Percentiles rank a stretch among this genome's conserved stretches.
These are phyloP conservation scores for Sarotherodon lohbergeri DNA, from an alignment of 2,113 vertebrate species.

Conservation along the genomic window DNA sequence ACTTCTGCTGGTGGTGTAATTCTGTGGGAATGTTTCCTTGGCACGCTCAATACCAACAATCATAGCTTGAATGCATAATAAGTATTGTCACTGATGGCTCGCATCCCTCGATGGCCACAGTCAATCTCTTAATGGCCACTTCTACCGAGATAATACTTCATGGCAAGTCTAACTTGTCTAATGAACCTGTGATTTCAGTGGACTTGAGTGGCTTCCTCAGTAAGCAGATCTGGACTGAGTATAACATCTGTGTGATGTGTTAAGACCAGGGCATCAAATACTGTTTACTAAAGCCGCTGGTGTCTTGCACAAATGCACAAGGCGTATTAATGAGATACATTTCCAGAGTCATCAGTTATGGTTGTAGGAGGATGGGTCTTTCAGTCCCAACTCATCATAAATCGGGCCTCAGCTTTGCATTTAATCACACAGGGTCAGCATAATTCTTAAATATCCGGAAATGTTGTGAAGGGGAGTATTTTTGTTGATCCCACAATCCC, in stretches of 20 bases:
- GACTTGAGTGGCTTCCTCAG: background rate
- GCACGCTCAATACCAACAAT: background rate
- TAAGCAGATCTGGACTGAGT: background rate
- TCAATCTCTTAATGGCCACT: background rate
- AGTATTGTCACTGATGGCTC: background rate
- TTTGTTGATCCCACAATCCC: background rate
- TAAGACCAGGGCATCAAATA: background rate
- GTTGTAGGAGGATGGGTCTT: background rate
- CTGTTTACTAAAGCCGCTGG: background rate
- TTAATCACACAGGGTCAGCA: background rate
- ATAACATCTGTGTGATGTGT: background rate
- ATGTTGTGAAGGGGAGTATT: background rate
- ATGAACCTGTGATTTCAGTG: background rate
- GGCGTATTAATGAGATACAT: background rate
- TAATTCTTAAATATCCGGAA: background rate
- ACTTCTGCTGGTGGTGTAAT: background rate
- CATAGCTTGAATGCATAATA: background rate
- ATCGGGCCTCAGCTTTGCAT: background rate
- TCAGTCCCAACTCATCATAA: background rate
- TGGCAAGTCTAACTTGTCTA: background rate
- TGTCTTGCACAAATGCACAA: background rate
- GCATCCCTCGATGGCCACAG: background rate
- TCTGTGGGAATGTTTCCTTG: background rate
- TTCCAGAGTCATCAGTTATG: background rate
- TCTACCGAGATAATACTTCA: rapidly evolving